Conservation (phyloP, 2,888 invertebrate species). For the Philereme vetulata region DNA sequence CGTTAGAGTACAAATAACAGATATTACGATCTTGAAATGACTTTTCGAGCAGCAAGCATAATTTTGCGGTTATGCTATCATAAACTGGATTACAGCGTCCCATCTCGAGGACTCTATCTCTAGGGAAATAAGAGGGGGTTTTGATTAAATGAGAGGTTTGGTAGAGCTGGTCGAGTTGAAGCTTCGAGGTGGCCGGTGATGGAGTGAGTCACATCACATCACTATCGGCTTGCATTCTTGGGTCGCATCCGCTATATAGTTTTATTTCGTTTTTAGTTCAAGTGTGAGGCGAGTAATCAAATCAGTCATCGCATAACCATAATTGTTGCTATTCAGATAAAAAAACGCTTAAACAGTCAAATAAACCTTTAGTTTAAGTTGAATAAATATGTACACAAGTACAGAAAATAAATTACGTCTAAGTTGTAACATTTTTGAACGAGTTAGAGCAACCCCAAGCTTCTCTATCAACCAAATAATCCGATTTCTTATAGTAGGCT, state of each 20-base stretch:
- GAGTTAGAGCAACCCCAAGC: too few species aligned
- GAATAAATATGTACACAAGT: too few species aligned
- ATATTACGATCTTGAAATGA: slow-evolving; percentile 42
- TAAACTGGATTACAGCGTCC: slow-evolving; percentile 44
- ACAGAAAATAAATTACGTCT: too few species aligned
- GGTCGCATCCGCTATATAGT: slow-evolving; percentile 70
- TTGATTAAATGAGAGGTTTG: slow-evolving; percentile 41
- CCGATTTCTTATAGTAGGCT: too few species aligned
- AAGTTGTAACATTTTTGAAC: too few species aligned
- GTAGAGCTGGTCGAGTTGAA: slow-evolving; percentile 48
- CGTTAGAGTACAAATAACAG: slow-evolving; percentile 38
- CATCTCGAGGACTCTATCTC: slow-evolving; percentile 41
- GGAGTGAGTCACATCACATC: slow-evolving; percentile 73
- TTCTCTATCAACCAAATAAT: too few species aligned
- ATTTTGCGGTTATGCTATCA: slow-evolving; percentile 52
- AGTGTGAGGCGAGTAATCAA: slow-evolving; percentile 59
- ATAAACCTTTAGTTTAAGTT: too few species aligned
- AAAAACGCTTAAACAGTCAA: too few species aligned
- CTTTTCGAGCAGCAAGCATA: slow-evolving; percentile 48
- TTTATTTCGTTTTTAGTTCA: slow-evolving; percentile 57
- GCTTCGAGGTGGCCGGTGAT: slow-evolving; percentile 74
- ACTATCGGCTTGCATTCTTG: slow-evolving; percentile 73
- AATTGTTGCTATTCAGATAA: too few species aligned
- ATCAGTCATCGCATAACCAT: slow-evolving; percentile 44
- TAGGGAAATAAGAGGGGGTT: slow-evolving; percentile 41